Evolutionary conservation across 2,113 vertebrate species (phyloP), one percentile per base, ranked within the genome.

Genomic region (Octodon degus): DNA sequence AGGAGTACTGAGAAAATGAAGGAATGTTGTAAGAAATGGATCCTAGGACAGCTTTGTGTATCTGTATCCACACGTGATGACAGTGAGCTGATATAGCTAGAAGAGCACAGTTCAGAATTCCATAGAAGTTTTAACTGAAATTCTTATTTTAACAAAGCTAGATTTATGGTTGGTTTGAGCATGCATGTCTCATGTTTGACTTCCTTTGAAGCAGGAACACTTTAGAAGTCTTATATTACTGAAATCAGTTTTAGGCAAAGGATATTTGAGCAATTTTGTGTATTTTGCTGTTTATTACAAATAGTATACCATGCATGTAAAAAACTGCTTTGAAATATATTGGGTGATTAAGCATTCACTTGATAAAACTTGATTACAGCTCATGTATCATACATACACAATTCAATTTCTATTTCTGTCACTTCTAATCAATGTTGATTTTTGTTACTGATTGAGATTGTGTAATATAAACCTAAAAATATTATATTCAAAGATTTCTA

Each of bases 401-500:
- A 77, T 37, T 90, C 63, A n/a, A 63, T 43, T 91, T 93, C 94
- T 94, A 85, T 95, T 94, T 94, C 68, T 90, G 63, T 93, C 83
- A 22, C 60, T 92, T 34, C 81, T 85, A 89, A 86, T 95, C 91
- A 97, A 70, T 0, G 10, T 62, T 80, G 80, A 53, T 74, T 92
- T 95, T 90, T 94, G 30, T 86, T 81, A 89, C 58, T 86, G 81
- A 95, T 80, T 90, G 77, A 34, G 53, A 70, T 72, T 94, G 24
- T 90, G 83, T 63, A 84, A 82, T 76, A 22, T 63, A 91, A 91
- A 77, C 43, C 58, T 47, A 68, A 88, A 94, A 65, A 76, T 50
- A n/a, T 92, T 43, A 40, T 37, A 68, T 53, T 92, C 62, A 79
- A 92, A 67, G 40, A 55, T 67, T 85, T n/a, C 17, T 67, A 60